Conservation (phyloP, 2,113 vertebrate species). For the Riparia riparia region DNA sequence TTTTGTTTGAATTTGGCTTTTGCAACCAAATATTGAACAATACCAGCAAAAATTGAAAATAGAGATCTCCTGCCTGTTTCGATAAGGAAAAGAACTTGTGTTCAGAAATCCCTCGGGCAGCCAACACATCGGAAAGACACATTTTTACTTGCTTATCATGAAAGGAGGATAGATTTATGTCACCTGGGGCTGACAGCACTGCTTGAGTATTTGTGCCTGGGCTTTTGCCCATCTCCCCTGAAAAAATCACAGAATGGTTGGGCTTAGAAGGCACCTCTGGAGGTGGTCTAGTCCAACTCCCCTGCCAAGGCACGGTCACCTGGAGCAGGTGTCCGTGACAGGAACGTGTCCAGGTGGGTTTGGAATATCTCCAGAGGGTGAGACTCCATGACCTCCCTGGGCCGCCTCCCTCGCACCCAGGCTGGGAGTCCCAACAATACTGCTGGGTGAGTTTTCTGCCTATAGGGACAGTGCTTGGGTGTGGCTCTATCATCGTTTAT, state of each 20-base stretch:
- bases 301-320: neutral
- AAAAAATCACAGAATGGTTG: neutral
- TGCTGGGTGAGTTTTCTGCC: neutral
- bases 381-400: neutral
- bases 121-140: too few species aligned
- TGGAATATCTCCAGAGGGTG: neutral
- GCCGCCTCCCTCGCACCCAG: neutral
- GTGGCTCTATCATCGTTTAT: rapidly evolving
- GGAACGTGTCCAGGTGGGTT: neutral
- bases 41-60: neutral
- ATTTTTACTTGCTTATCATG: rapidly evolving
- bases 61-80: neutral
- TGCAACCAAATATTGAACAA: rapidly evolving
- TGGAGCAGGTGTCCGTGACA: neutral
- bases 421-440: rapidly evolving
- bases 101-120: neutral
- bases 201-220: neutral
- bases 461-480: rapidly evolving
- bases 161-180: rapidly evolving
- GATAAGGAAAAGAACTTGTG: neutral
- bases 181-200: rapidly evolving
- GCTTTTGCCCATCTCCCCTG: neutral
- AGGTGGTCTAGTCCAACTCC: rapidly evolving
- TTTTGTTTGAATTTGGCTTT: neutral
- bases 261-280: neutral